A percentile compares a stretch with the other conserved stretches of the same genome.
Evolutionary conservation across 2,113 vertebrate genomes (phyloP).

Genomic region (Rhineura floridana): DNA sequence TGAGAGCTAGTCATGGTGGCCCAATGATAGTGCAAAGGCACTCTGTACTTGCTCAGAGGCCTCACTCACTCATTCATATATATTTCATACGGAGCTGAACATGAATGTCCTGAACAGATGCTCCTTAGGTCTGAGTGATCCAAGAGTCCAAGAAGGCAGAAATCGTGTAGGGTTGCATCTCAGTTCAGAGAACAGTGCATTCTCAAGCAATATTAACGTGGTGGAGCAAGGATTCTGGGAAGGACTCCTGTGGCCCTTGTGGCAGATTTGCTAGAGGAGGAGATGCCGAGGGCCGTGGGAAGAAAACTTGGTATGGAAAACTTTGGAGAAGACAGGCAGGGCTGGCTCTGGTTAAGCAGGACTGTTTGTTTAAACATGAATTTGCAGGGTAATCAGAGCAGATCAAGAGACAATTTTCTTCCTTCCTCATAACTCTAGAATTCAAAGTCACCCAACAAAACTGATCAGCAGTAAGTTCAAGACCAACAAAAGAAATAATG

Average conservation of each 20-base stretch:
- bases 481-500: not conserved
- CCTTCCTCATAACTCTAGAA: not conserved
- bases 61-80: too few relatives aligned
- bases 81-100: not conserved
- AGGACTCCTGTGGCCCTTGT: not conserved
- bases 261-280: not conserved
- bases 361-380: not conserved
- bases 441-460: not conserved
- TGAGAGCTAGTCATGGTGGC: not conserved
- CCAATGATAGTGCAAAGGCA: not conserved
- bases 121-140: not conserved
- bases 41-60: not conserved
- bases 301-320: not conserved
- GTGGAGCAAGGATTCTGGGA: not conserved
- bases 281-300: not conserved
- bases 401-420: not conserved
- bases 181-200: not conserved
- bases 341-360: not conserved
- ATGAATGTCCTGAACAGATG: not conserved
- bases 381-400: not conserved
- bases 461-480: not conserved
- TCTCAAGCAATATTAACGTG: not conserved
- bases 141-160: not conserved
- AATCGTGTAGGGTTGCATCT: not conserved
- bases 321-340: not conserved